Evolutionary conservation across 2,113 vertebrate genomes (phyloP), one percentile per base, ranked within the genome.

Genomic region (Carassius auratus): DNA sequence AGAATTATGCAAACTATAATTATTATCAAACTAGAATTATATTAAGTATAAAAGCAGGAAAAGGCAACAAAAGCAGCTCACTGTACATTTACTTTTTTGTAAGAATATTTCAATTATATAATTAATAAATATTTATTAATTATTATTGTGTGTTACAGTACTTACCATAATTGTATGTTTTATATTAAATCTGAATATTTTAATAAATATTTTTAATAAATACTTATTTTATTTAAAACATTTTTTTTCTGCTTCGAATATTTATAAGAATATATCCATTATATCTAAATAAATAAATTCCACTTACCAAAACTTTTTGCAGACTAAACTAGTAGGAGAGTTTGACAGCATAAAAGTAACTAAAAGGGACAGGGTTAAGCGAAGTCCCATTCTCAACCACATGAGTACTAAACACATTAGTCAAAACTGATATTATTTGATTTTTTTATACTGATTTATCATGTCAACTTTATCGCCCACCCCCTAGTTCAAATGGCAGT

Each of bases 401-500:
- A 8, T 9, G n/a, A 61, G 57, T 61, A 61, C 57, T 2, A 0
- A 61, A 61, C 8, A 8, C 57, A n/a, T 9, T 61, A n/a, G 5
- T 59, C 55, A 59, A 59, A 69, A 36, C 19, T 17, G 2, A 10
- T 23, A 75, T 48, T 55, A 52, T 17, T 76, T 8, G 23, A 57
- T n/a, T 1, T 55, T 33, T 23, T 57, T 36, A 1, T 57, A 12
- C 1, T 12, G 50, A 36, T 57, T 33, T n/a, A 59, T n/a, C 17
- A n/a, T 61, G 33, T 61, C 33, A 61, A 59, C 15, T 38, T 21
- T 42, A 79, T 79, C 55, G 76, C 76, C 76, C 55, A 79, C n/a
- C 55, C 23, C 38, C 14, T 50, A 75, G 21, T 48, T n/a, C 10
- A 74, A 13, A 75, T 23, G n/a, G n/a, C 12, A 8, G n/a, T 8